Conservation (phyloP, 2,888 invertebrate genomes). For the Nyleta sp. region DNA sequence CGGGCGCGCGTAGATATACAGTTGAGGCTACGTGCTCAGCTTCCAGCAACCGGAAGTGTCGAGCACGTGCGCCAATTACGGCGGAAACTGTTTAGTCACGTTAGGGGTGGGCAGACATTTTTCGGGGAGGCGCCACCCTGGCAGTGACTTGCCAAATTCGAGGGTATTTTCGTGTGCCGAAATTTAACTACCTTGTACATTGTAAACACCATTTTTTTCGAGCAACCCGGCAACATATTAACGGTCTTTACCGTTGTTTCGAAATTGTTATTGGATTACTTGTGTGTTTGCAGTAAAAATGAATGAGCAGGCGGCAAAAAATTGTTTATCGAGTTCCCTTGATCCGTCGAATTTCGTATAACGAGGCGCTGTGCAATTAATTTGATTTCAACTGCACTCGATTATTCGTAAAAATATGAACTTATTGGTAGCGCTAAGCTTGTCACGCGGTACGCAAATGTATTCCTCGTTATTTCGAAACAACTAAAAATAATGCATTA, state of each 20-base stretch:
- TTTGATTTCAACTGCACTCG: no score
- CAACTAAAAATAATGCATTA: no score
- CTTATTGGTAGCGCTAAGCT: no score
- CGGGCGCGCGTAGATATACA: constrained; percentile 45
- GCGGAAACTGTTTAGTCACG: constrained; percentile 62
- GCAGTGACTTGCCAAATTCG: constrained; percentile 57
- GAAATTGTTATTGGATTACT: no score
- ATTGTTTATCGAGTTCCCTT: no score
- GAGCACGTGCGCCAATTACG: constrained; percentile 65
- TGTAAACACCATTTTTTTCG: constrained; percentile 21
- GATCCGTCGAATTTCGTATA: no score
- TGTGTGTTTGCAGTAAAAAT: no score
- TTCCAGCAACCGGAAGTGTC: constrained; percentile 60
- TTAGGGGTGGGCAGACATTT: constrained; percentile 52
- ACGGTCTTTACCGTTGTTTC: constrained; percentile 15
- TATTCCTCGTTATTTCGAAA: no score
- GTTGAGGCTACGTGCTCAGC: constrained; percentile 58
- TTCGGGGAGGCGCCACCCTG: constrained; percentile 26
- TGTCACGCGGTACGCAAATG: no score
- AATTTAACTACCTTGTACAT: constrained; percentile 33
- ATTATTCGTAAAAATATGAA: no score
- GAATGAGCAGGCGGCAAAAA: no score
- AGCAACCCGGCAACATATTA: constrained; percentile 9
- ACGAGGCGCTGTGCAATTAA: no score
- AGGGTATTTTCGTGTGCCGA: constrained; percentile 51